A percentile compares a stretch with the other conserved stretches of the same genome.
phyloP scores from a whole-genome alignment of 2,888 invertebrate genomes.

The Leptinotarsa tumamoca region DNA sequence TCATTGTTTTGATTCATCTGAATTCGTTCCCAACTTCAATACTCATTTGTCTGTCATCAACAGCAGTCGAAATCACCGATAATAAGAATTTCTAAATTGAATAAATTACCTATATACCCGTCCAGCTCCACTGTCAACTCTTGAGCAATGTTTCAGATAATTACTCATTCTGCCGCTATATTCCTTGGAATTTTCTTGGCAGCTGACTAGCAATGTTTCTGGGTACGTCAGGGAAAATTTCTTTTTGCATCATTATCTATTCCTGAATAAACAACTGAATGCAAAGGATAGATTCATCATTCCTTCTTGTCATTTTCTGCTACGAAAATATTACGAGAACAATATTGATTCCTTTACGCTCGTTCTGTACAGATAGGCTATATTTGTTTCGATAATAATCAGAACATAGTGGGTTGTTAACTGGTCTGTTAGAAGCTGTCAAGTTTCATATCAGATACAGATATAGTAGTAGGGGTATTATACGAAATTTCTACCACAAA shows the following conservation, averaged over 20 bases:
- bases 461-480: too few relatives aligned
- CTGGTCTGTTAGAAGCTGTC: background rate
- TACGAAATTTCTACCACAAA: too few relatives aligned
- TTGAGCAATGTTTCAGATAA: background rate
- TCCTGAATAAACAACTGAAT: conserved; percentile 5
- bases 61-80: background rate
- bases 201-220: background rate
- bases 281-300: background rate
- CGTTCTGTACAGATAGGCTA: background rate
- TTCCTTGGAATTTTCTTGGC: conserved; percentile 9
- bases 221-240: conserved; percentile 3
- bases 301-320: conserved; percentile 1
- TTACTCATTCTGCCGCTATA: conserved; percentile 1
- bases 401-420: background rate
- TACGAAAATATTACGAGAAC: background rate
- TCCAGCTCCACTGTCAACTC: background rate
- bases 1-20: background rate
- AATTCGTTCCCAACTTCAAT: background rate
- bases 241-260: conserved; percentile 4
- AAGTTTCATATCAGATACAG: too few relatives aligned
- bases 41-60: background rate
- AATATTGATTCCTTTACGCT: background rate
- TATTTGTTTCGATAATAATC: too few relatives aligned
- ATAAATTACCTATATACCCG: background rate
- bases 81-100: background rate